phyloP scores from a whole-genome alignment of 2,888 invertebrate species.

The Oligia latruncula region DNA sequence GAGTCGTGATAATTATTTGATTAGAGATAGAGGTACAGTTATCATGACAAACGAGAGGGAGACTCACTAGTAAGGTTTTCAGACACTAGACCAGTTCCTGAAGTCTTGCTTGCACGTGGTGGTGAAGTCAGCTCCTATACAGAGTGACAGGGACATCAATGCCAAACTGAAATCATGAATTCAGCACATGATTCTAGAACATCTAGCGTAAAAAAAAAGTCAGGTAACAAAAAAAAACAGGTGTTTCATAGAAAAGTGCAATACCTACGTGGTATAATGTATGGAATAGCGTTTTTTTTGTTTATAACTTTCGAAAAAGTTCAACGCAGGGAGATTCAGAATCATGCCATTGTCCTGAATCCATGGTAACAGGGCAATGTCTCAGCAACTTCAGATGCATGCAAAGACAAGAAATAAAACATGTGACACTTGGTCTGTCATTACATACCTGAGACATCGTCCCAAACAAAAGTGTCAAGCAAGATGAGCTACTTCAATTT shows the following conservation, averaged over 20 bases:
- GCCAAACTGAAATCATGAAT: background rate
- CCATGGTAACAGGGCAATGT: background rate
- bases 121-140: background rate
- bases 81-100: background rate
- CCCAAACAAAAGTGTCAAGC: background rate
- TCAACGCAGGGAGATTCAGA: background rate
- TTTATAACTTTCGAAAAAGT: background rate
- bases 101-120: too few species aligned
- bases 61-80: background rate
- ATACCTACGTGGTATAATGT: background rate
- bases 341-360: background rate
- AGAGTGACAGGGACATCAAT: background rate
- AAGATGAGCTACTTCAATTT: background rate
- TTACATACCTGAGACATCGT: background rate
- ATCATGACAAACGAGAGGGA: background rate
- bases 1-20: constrained; percentile 18
- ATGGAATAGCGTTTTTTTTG: background rate
- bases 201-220: background rate
- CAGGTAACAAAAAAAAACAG: background rate
- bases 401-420: too few species aligned
- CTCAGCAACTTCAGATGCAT: too few species aligned
- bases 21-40: background rate
- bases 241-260: background rate
- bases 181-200: background rate
- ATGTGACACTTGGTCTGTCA: background rate